Conservation (phyloP, 2,888 invertebrate species). For the Chloromyia formosa region DNA sequence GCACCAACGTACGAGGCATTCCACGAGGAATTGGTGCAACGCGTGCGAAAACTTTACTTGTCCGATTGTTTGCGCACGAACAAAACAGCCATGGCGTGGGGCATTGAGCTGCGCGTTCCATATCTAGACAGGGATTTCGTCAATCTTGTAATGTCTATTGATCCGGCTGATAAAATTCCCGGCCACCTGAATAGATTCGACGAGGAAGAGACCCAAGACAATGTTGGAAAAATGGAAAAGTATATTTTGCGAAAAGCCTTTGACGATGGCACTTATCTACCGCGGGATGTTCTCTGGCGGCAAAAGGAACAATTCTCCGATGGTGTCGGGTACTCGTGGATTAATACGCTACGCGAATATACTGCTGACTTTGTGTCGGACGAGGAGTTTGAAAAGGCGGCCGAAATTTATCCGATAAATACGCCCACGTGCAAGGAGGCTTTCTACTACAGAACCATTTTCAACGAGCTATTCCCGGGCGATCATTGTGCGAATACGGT, state of each 20-base stretch:
- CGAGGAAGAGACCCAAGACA: background rate
- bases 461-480: constrained; percentile 61
- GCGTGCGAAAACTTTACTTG: constrained; percentile 79
- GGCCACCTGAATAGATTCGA: constrained; percentile 57
- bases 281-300: constrained; percentile 88
- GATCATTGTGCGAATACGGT: constrained; percentile 60
- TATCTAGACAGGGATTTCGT: constrained; percentile 89
- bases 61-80: constrained; percentile 86
- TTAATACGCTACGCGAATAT: constrained; percentile 60
- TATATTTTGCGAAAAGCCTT: constrained; percentile 86
- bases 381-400: constrained; percentile 65
- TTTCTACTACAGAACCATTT: constrained; percentile 71
- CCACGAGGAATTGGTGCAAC: constrained; percentile 76
- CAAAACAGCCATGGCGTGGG: constrained; percentile 75
- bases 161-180: constrained; percentile 76
- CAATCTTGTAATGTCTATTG: constrained; percentile 79
- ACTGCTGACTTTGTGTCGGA: constrained; percentile 74
- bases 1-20: constrained; percentile 78
- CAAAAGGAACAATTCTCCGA: constrained; percentile 87
- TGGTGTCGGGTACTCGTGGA: constrained; percentile 64
- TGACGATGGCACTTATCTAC: constrained; percentile 73
- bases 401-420: constrained; percentile 71
- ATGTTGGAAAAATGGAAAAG: constrained; percentile 71
- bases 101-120: constrained; percentile 87
- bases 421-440: constrained; percentile 81